Evolutionary conservation across 2,113 vertebrate genomes (phyloP).

Genomic region (Zootoca vivipara): DNA sequence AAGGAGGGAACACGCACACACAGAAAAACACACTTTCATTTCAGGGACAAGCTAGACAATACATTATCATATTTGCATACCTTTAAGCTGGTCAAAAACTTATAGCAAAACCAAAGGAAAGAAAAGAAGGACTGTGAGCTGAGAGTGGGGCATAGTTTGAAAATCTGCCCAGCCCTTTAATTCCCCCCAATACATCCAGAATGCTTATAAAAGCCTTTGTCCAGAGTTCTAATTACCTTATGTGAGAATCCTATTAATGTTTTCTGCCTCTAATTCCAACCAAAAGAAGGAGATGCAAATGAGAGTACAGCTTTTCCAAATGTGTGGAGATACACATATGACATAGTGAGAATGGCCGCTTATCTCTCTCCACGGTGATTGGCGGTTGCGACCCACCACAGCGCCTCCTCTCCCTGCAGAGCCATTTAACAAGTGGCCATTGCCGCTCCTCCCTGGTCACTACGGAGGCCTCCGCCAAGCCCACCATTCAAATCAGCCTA

Average conservation of each 20-base stretch:
- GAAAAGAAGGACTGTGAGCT: constrained; percentile 22
- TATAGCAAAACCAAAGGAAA: neutral
- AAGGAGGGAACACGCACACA: neutral
- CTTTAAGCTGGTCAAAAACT: constrained; percentile 52
- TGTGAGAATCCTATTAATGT: neutral
- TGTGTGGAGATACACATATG: neutral
- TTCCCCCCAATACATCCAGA: neutral
- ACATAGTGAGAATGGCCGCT: no score
- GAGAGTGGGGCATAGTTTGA: neutral
- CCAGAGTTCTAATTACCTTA: neutral
- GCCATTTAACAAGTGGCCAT: no score
- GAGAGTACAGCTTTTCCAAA: neutral
- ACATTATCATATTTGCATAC: neutral
- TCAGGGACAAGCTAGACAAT: neutral
- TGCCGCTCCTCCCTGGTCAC: no score
- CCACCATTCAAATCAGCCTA: no score
- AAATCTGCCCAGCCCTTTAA: neutral
- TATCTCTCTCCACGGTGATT: no score
- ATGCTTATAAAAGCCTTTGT: neutral
- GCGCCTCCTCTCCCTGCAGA: no score
- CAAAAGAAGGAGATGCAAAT: neutral
- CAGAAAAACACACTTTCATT: neutral
- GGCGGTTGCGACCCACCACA: no score
- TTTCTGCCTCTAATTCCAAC: neutral
- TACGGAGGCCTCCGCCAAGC: no score